A percentile compares a stretch with the other conserved stretches of the same genome.
Evolutionary conservation across 2,113 vertebrate species (phyloP).

Genomic region (Pachyramphus minor): DNA sequence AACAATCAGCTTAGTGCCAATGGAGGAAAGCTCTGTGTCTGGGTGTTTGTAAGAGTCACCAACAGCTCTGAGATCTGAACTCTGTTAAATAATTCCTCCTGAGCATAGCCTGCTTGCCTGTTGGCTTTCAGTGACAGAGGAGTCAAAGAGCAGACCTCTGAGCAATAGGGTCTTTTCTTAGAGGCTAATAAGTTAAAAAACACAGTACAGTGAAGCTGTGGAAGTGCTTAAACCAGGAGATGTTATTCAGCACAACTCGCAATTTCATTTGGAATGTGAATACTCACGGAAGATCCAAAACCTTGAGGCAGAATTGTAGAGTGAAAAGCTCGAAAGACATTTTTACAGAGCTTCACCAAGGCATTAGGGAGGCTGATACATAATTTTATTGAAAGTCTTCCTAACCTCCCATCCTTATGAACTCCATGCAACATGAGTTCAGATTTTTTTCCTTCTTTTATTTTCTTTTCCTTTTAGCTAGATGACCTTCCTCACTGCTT

Average conservation of each 20-base stretch:
- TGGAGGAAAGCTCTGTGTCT: not conserved
- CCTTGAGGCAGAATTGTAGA: not conserved
- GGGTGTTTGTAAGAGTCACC: not conserved
- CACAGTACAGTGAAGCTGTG: not conserved
- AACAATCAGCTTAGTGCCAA: not conserved
- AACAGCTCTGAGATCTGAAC: not conserved
- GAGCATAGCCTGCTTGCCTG: rapidly evolving
- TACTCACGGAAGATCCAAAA: not conserved
- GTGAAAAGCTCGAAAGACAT: not conserved
- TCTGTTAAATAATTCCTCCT: not conserved
- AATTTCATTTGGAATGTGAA: not conserved
- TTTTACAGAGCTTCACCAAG: not conserved
- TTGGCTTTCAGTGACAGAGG: not conserved
- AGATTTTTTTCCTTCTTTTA: rapidly evolving
- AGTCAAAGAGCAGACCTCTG: not conserved
- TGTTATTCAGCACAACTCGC: not conserved
- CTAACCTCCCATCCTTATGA: not conserved
- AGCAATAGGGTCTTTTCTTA: not conserved
- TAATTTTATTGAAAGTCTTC: not conserved
- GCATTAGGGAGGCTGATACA: not conserved
- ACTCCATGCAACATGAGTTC: not conserved
- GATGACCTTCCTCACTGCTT: not conserved
- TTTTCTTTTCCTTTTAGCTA: not conserved
- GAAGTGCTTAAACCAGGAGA: not conserved
- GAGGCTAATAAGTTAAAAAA: not conserved